Base-by-base conservation (phyloP, 1,140 invertebrate species). In the Diachasmimorpha longicaudata region DNA sequence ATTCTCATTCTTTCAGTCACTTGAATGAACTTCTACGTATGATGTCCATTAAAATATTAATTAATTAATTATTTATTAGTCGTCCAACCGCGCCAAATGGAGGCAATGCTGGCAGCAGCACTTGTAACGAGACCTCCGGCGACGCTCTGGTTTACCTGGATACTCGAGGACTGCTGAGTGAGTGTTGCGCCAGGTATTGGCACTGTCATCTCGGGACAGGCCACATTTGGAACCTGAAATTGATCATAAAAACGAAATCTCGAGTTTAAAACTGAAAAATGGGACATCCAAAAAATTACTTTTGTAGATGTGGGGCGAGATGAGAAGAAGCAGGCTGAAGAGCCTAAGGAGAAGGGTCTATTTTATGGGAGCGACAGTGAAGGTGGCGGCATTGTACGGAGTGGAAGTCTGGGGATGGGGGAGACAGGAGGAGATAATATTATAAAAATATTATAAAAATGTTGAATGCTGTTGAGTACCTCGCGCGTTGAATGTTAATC, bases 61-160 rank as follows among this genome's bases (percentile, higher is more conserved):
- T 6, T 63, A 13, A 63, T 23, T 11, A 23, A 63, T 80, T 87
- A 89, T 86, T 83, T 88, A 74, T 89, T 88, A 70, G 84, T 85
- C 31, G 91, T 93, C 91, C 92, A 93, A n/a, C 92, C 93, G 79
- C 92, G 89, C 93, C 92, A 93, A 75, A 94, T 90, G 37, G 93
- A 94, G 37, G 91, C 92, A 77, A 94, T 90, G 77, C 92, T 92
- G 67, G 92, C 92, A 63, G 93, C 91, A 46, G 93, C 92, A 82
- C 92, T 93, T 66, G 91, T 93, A 68, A 94, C 91, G 31, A 94
- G 88, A 67, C 93, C 93, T 23, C 92, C 91, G 37, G 91, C 91
- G 63, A 91, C 88, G 78, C 90, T 91, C 82, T 89, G 88, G 82
- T 89, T 88, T 55, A 89, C 87, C 78, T 89, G 87, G 78, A 92